These are phyloP conservation scores for Polydrusus cervinus DNA, from an alignment of 2,888 invertebrate genomes.

Conservation along the genomic window DNA sequence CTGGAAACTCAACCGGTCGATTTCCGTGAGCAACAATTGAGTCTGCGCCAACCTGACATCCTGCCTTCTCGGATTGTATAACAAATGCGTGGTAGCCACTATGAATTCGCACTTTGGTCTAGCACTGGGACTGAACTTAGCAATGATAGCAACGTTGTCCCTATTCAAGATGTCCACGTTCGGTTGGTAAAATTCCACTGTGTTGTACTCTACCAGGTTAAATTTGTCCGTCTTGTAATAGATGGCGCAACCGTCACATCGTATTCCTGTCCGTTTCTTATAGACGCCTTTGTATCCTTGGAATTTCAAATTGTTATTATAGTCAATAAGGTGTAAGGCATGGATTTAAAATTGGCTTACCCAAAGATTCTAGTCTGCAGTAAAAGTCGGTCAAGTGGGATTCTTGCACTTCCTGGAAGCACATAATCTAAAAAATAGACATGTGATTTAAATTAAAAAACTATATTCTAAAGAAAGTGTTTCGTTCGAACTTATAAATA, in stretches of 20 bases:
- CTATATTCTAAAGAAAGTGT: no score
- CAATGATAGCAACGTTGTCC: constrained; percentile 91
- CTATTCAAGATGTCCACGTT: constrained; percentile 82
- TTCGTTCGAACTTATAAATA: no score
- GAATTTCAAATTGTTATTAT: constrained; percentile 50
- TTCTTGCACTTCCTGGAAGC: constrained; percentile 93
- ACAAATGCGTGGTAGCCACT: constrained; percentile 94
- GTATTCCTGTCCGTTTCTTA: constrained; percentile 87
- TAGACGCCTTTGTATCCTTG: constrained; percentile 84
- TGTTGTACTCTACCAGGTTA: constrained; percentile 76
- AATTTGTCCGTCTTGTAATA: constrained; percentile 84
- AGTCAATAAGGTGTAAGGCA: background rate
- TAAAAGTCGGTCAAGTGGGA: constrained; percentile 79
- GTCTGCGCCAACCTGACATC: constrained; percentile 94
- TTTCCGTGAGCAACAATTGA: constrained; percentile 86
- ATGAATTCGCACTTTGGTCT: constrained; percentile 76
- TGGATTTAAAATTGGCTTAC: constrained; percentile 51
- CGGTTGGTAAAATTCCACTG: constrained; percentile 82
- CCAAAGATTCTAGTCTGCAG: constrained; percentile 69
- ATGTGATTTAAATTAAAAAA: background rate
- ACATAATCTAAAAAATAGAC: constrained; percentile 79
- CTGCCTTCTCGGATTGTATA: constrained; percentile 92
- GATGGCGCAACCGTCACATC: constrained; percentile 93
- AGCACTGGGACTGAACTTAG: constrained; percentile 78
- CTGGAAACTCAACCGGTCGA: constrained; percentile 83